Base-by-base conservation (phyloP, 2,797 vertebrate species). In the Labeo calbasu region DNA sequence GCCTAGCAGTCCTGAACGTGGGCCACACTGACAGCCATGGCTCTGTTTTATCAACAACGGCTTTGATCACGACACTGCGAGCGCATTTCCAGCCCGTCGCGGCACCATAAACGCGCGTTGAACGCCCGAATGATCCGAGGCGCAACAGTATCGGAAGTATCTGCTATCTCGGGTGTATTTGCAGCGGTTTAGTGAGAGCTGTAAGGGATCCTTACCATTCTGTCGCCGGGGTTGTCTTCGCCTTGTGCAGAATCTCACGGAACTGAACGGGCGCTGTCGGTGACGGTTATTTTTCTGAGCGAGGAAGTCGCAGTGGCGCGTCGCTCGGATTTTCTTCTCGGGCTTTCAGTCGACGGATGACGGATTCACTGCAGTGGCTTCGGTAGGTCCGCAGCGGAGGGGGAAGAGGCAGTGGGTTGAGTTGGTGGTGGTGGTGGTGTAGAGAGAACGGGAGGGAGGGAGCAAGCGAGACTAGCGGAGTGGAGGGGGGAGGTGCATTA, bases 351-450 rank as follows among this genome's bases (percentile, higher is more conserved):
- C 87, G 87, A 87, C 86, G 87, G 83, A 86, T 88, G 85, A 87
- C 85, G 90, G 88, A 83, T 85, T 88, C 82, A 90, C 89, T 79
- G 92, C 91, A 86, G 92, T 84, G 80, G 61, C 76, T 71, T 85
- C 78, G 66, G 80, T 25, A 82, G 89, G 87, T 87, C 89, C 87
- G 89, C 87, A 86, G 85, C 78, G 86, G 85, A 83, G 76, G 87
- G 84, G 83, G 79, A 75, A 86, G 82, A 80, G 69, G 79, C 85
- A 69, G 78, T 70, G 83, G 85, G 85, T 82, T 85, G 78, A 84
- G 85, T 77, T 63, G 85, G 77, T 82, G 86, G 81, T 51, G 81
- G 32, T 36, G 23, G 77, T 63, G 17, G 70, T 68, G 36, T 78
- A 36, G 70, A n/a, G 77, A 55, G 14, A 40, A 76, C 46, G 81